Conservation (phyloP, 2,888 invertebrate genomes). For the Synergus umbraculus region DNA sequence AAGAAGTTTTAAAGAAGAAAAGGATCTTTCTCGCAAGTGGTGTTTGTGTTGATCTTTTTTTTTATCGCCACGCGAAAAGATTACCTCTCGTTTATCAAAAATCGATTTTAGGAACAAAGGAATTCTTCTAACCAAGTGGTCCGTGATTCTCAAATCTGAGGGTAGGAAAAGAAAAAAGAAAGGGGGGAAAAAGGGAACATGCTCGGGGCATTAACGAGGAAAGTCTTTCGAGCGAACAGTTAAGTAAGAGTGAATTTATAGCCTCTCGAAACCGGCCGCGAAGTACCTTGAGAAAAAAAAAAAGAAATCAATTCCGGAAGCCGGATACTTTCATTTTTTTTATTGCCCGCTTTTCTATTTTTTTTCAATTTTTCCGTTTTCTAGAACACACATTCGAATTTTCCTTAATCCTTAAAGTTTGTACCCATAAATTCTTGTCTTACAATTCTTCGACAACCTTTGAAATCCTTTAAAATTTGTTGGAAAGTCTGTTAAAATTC, state of each 20-base stretch:
- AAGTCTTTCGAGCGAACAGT: slow-evolving; percentile 61
- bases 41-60: neutral
- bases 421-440: no score
- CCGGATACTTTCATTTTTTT: slow-evolving; percentile 13
- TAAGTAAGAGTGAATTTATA: slow-evolving; percentile 62
- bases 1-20: neutral
- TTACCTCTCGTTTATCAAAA: neutral
- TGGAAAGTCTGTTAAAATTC: no score
- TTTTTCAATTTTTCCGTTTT: neutral
- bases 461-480: no score
- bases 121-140: neutral
- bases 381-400: no score
- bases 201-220: slow-evolving; percentile 61
- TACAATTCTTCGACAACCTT: no score
- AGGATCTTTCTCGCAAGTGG: neutral
- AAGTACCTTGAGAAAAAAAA: slow-evolving; percentile 35
- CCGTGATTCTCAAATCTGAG: neutral
- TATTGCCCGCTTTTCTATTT: neutral
- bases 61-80: neutral
- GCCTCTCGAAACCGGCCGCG: slow-evolving; percentile 60
- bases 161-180: neutral
- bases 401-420: no score
- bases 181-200: slow-evolving; percentile 16
- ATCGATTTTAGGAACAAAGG: neutral
- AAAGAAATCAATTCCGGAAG: slow-evolving; percentile 26